Evolutionary conservation across 2,797 vertebrate species (phyloP), one percentile per base, ranked within the genome.

Genomic region (Acanthiza pusilla): DNA sequence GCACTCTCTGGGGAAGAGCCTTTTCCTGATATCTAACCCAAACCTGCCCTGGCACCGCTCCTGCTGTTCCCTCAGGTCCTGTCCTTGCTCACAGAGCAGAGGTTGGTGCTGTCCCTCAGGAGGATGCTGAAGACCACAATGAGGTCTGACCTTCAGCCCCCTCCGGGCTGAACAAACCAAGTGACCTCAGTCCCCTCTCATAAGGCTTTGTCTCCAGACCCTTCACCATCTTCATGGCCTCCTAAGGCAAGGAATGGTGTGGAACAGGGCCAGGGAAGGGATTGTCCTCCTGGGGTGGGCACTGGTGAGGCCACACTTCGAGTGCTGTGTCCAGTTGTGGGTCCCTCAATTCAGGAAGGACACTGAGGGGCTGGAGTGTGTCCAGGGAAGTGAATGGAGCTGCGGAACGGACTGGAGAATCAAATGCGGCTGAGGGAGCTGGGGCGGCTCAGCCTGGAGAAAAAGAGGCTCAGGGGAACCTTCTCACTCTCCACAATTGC

Each of bases 231-330:
- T 18, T 47, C 50, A 36, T 9, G 26, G 25, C 20, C 36, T 30
- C 36, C 43, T 48, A 51, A 65, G 30, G 7, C 14, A 8, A 58
- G 8, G 3, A 3, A 10, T 8, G 29, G 27, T 10, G 19, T 10
- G 51, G 51, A 58, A 32, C 43, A 72, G 15, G 51, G 45, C 36
- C 60, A 38, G 32, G 45, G 67, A 29, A 38, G 45, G 23, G 11
- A 38, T 2, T 20, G 19, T 27, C 27, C 43, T 22, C 10, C 18
- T 25, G 6, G 17, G 32, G 32, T 17, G 43, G 57, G 36, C 32
- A 23, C 5, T 15, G 21, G 2, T 13, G 21, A 34, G 17, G 26
- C 26, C 30, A 36, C 16, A 34, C 32, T 32, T 57, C 0, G 0
- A 38, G 32, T 2, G 0, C 23, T 25, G 19, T 23, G 32, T 25